Base-by-base conservation (phyloP, 2,797 vertebrate species). In the Malacoctenus gilli region DNA sequence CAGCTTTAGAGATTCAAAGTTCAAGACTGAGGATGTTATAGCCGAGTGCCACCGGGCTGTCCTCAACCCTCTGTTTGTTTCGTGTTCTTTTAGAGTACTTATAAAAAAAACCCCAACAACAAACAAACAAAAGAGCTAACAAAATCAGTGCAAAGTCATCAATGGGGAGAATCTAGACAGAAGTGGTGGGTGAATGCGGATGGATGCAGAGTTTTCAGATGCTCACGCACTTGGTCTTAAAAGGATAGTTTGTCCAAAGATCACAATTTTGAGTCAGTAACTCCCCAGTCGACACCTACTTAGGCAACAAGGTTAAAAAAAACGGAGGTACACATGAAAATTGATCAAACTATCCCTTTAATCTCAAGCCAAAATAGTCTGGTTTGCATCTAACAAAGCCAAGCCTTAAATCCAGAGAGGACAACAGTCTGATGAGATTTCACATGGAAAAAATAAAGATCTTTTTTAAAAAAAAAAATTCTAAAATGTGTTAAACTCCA, bases 131-230 rank as follows among this genome's bases (percentile, higher is more conserved):
- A 67, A 75, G 58, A 90, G 86, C 85, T 82, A 90, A 92, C 86
- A 90, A 92, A 92, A 92, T 94, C 95, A 95, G 95, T 95, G 94
- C 95, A 95, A 94, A 92, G 92, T 91, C 80, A 79, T 91, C 86
- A 91, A 91, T 73, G 25, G 89, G 84, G 86, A 91, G 83, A 89
- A 85, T 88, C 88, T 92, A 88, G 89, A 77, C 75, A 64, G 41
- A 74, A 61, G 77, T 66, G 67, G 64, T 68, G 72, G 55, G 84
- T 85, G 59, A 84, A 69, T 59, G 75, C 76, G 69, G 63, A 85
- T 79, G 82, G 75, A 84, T 81, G 85, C 63, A 64, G 79, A 58
- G 59, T 68, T 63, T 78, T 75, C 69, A 70, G 74, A 85, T 73
- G 83, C 85, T 80, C 53, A 75, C 78, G 35, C 71, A 83, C 78